phyloP scores from a whole-genome alignment of 1,140 invertebrate species.

The Camponotus vicinus region DNA sequence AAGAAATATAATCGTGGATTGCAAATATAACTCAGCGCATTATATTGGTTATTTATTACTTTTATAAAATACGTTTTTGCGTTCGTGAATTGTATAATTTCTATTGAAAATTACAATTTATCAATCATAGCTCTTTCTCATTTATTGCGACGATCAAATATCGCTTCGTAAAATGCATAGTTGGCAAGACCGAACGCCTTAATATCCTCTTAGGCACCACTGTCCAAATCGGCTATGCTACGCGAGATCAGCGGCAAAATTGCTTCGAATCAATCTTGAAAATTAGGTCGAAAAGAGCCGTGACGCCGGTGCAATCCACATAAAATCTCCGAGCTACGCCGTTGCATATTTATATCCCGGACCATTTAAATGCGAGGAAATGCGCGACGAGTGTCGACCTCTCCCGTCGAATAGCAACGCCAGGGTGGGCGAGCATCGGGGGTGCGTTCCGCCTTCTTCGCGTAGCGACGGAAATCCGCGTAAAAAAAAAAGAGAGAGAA shows the following conservation, averaged over 20 bases:
- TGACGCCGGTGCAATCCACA: conserved; percentile 45
- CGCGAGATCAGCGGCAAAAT: conserved; percentile 50
- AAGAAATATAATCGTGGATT: neutral
- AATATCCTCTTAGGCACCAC: neutral
- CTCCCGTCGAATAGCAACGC: conserved; percentile 41
- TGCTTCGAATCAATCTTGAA: conserved; percentile 77
- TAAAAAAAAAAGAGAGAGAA: neutral
- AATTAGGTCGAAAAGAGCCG: conserved; percentile 74
- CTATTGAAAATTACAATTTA: neutral
- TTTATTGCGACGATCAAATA: neutral
- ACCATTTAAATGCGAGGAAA: conserved; percentile 74
- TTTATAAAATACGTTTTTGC: neutral
- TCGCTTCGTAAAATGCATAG: neutral
- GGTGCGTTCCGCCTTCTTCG: conserved; percentile 50
- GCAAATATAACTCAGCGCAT: neutral
- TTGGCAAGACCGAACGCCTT: neutral
- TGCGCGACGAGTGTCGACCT: conserved; percentile 66
- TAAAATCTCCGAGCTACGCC: conserved; percentile 57
- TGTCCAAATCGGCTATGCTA: conserved; percentile 9
- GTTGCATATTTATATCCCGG: conserved; percentile 78
- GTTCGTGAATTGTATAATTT: neutral
- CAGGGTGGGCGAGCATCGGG: neutral
- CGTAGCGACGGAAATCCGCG: conserved; percentile 39
- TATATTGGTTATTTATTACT: neutral
- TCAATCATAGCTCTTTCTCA: neutral